Base-by-base conservation (phyloP, 2,113 vertebrate genomes). In the Microcebus lehilahytsara region DNA sequence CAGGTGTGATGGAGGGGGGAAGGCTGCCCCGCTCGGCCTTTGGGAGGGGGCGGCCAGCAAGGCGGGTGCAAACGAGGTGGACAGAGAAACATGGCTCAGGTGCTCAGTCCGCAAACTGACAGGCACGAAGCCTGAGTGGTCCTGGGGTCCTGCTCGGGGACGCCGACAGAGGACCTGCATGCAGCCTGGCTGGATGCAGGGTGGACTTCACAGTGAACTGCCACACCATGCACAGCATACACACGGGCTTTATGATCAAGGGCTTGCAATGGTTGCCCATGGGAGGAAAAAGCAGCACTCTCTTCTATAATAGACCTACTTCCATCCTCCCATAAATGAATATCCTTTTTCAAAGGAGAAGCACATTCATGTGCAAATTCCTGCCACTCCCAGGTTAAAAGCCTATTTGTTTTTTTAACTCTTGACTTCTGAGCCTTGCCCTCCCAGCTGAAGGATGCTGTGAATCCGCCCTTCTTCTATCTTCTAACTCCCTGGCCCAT, bases 181-280 rank as follows among this genome's bases (percentile, higher is more conserved):
- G 5, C 19, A 64, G 12, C 19, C 19, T n/a, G 30, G 6, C 20
- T 12, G 16, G 9, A 19, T 42, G 56, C 72, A 49, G 6, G 1
- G 2, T 49, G 4, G 12, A 34, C 10, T 19, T 11, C 17, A 2
- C 37, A 0, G 17, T 11, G 13, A 12, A 23, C 84, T 51, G 51
- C 19, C 49, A 30, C 16, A 3, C 27, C 25, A 22, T 69, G 22
- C n/a, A 2, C 0, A 9, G 53, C 25, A 32, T 37, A 14, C 51
- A 32, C 2, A 1, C 3, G 6, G 40, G 3, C 27, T 27, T 34
- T 3, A 56, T 32, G 10, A 0, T 23, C 8, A 23, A 64, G 25
- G 4, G 2, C 25, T 53, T 27, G 62, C 25, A 4, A 25, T 6
- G 3, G 34, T 2, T 32, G 16, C 32, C 8, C 16, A 32, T 4